phyloP scores from a whole-genome alignment of 2,113 vertebrate species.

The Jaculus jaculus region DNA sequence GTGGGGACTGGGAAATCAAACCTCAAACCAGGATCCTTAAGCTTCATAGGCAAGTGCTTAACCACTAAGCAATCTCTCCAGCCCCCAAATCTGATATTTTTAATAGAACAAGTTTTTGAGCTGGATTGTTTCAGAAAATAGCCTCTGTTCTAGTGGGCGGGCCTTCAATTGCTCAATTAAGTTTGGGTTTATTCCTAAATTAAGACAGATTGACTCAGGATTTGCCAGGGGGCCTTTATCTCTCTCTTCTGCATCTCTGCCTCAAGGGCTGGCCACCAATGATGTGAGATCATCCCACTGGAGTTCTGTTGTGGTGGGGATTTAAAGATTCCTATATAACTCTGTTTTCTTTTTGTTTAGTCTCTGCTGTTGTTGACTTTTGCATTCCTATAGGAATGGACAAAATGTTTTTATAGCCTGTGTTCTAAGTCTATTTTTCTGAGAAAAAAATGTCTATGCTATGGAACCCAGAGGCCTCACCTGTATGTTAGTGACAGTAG shows the following conservation, averaged over 20 bases:
- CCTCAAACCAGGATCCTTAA: too few species aligned
- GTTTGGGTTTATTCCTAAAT: not conserved
- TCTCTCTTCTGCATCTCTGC: not conserved
- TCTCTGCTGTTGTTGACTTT: slow-evolving; percentile 48
- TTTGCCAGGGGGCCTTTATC: not conserved
- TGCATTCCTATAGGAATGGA: slow-evolving; percentile 14
- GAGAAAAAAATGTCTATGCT: slow-evolving; percentile 8
- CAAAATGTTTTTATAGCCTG: not conserved
- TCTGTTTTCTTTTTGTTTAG: slow-evolving; percentile 33
- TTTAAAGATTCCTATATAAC: not conserved
- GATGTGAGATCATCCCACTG: not conserved
- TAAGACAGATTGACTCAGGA: not conserved
- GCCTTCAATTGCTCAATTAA: not conserved
- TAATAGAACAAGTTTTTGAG: not conserved
- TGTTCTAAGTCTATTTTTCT: slow-evolving; percentile 42
- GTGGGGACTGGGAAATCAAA: too few species aligned
- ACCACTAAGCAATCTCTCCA: too few species aligned
- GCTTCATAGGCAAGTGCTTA: too few species aligned
- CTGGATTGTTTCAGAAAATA: not conserved
- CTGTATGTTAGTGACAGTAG: not conserved
- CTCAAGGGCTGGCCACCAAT: not conserved
- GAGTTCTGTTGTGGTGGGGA: not conserved
- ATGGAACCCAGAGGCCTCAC: not conserved
- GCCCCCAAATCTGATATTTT: not conserved
- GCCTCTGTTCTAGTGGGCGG: not conserved